These are phyloP conservation scores for Amphipoea oculea DNA, from an alignment of 2,888 invertebrate species.

Conservation along the genomic window DNA sequence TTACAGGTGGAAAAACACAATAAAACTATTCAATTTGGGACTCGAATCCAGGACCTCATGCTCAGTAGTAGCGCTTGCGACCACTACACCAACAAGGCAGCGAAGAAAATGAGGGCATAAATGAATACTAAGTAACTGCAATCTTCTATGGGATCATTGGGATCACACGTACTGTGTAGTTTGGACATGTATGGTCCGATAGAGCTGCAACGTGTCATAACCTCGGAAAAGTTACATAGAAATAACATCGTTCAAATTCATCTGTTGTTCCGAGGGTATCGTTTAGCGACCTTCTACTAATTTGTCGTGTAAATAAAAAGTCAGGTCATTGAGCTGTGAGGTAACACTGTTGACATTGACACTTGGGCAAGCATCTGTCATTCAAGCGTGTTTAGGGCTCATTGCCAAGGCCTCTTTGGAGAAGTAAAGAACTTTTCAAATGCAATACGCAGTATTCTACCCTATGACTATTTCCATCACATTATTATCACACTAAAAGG, in stretches of 20 bases:
- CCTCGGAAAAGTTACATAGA: neutral
- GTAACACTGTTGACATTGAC: slow-evolving; percentile 40
- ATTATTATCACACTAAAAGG: too few relatives aligned
- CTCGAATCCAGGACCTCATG: neutral
- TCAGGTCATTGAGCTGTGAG: slow-evolving; percentile 31
- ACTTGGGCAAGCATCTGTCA: neutral
- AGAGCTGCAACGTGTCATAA: neutral
- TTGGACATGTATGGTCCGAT: neutral
- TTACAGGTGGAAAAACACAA: neutral
- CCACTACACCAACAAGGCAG: neutral
- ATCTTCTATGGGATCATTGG: neutral
- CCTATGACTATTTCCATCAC: too few relatives aligned
- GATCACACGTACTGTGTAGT: neutral
- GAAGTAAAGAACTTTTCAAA: neutral
- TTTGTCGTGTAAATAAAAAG: slow-evolving; percentile 30
- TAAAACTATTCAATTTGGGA: rapidly evolving
- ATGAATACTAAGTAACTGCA: neutral
- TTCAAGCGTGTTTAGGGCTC: slow-evolving; percentile 12
- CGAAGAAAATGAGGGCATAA: neutral
- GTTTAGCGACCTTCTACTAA: slow-evolving; percentile 31
- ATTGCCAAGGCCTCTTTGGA: slow-evolving; percentile 4
- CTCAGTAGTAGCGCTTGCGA: neutral
- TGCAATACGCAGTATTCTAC: neutral
- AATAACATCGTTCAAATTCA: neutral
- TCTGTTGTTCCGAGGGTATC: neutral